A percentile compares a stretch with the other conserved stretches of the same genome.
These are phyloP conservation scores for Tragelaphus buxtoni DNA, from an alignment of 2,113 vertebrate genomes.

Conservation along the genomic window DNA sequence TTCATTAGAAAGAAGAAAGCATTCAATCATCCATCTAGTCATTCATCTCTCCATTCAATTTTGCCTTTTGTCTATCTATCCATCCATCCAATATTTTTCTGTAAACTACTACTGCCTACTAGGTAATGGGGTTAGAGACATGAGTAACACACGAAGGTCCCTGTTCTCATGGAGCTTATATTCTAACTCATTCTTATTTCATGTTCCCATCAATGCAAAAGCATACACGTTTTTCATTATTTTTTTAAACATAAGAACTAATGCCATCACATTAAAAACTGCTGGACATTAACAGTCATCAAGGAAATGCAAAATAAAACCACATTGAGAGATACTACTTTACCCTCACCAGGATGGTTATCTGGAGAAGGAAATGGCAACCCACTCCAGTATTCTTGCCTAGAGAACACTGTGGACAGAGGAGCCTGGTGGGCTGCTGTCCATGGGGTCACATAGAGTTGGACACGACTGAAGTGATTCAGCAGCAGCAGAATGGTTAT, in stretches of 20 bases:
- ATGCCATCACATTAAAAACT: not conserved
- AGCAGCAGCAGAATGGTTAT: not conserved
- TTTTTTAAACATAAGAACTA: not conserved
- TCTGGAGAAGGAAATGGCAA: not conserved
- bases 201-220: not conserved
- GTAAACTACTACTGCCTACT: not conserved
- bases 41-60: not conserved
- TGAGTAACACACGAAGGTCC: not conserved
- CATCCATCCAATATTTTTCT: not conserved
- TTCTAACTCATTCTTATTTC: not conserved
- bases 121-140: not conserved
- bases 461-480: not conserved
- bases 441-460: not conserved
- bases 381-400: not conserved
- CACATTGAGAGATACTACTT: not conserved
- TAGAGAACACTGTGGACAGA: not conserved
- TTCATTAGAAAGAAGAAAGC: not conserved
- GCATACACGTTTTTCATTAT: not conserved
- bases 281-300: not conserved
- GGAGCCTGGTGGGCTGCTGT: not conserved
- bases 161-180: not conserved
- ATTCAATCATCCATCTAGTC: not conserved
- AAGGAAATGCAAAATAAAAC: not conserved
- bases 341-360: not conserved
- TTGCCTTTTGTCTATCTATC: not conserved